Evolutionary conservation across 2,888 invertebrate species (phyloP), one percentile per base, ranked within the genome.

Genomic region (Eristalis pertinax): DNA sequence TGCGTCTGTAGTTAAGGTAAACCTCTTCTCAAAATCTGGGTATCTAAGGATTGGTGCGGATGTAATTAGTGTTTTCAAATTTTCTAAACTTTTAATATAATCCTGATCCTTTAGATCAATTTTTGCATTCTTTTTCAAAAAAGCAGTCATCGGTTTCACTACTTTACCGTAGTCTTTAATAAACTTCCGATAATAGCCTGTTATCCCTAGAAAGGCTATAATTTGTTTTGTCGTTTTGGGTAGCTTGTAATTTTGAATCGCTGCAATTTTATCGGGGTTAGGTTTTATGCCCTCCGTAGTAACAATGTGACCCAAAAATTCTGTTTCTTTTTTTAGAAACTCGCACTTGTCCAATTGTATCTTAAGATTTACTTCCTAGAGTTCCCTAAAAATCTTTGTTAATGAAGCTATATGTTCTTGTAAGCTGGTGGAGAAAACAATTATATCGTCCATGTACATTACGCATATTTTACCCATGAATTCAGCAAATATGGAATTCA

Each of bases 271-370:
- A 19, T 65, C 26, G 4, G 41, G 67, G 29, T 76, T 68, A 2
- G 68, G 60, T 35, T 60, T 67, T 13, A 67, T 67, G 11, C 90
- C 90, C 2, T 90, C 89, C 7, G 89, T 68, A 1, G 90, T 90
- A 10, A 92, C 86, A 11, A 89, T 70, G 43, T 89, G 89, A 0
- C 90, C 90, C 3, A 91, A 60, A 43, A 84, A 90, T 13, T 86
- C 80, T 0, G 90, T 78, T 69, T 70, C 29, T 78, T 60, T 26
- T 56, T 32, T 41, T 3, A 69, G 26, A 67, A 78, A 88, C 11
- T 64, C 63, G 19, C 68, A 69, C 64, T 88, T 89, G 43, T 84
- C 84, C 1, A 88, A 15, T 67, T 89, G 89, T 0, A 89, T 15
- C 69, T 89, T 88, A 1, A 88, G 56, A 43, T 88, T 83, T 4